phyloP scores from a whole-genome alignment of 2,888 invertebrate genomes.

The Villa cingulata region DNA sequence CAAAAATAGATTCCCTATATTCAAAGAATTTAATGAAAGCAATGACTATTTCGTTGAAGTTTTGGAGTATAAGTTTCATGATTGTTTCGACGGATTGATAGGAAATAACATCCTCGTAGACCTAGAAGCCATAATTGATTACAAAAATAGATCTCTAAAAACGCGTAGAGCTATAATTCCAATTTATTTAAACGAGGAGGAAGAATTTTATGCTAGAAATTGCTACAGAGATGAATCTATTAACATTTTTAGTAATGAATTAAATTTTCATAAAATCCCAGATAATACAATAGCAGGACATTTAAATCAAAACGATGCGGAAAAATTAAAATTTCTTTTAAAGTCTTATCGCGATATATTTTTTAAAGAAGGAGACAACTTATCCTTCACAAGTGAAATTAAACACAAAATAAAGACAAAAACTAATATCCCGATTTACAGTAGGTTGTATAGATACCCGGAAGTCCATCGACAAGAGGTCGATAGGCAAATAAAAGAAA shows the following conservation, averaged over 20 bases:
- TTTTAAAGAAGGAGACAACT: conserved; percentile 2
- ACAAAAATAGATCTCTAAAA: neutral
- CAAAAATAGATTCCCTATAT: conserved; percentile 1
- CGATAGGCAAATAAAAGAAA: conserved; percentile 11
- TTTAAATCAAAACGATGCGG: neutral
- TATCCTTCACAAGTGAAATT: conserved; percentile 1
- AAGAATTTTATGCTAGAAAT: neutral
- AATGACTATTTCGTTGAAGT: neutral
- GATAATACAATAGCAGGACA: neutral
- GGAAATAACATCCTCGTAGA: conserved; percentile 4
- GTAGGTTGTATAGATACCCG: conserved; percentile 10
- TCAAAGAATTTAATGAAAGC: conserved; percentile 1
- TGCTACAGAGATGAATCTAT: neutral
- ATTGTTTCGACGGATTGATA: conserved; percentile 7
- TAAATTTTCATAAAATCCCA: neutral
- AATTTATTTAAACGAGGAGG: neutral
- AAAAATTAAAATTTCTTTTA: neutral
- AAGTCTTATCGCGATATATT: neutral
- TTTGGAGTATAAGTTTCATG: conserved; percentile 1
- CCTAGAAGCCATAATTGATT: neutral
- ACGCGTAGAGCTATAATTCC: neutral
- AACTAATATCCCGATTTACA: conserved; percentile 10
- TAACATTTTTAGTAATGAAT: neutral
- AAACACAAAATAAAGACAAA: conserved; percentile 5
- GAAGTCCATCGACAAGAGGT: conserved; percentile 11